Base-by-base conservation (phyloP, 1,140 invertebrate genomes). In the Sweltsa coloradensis region DNA sequence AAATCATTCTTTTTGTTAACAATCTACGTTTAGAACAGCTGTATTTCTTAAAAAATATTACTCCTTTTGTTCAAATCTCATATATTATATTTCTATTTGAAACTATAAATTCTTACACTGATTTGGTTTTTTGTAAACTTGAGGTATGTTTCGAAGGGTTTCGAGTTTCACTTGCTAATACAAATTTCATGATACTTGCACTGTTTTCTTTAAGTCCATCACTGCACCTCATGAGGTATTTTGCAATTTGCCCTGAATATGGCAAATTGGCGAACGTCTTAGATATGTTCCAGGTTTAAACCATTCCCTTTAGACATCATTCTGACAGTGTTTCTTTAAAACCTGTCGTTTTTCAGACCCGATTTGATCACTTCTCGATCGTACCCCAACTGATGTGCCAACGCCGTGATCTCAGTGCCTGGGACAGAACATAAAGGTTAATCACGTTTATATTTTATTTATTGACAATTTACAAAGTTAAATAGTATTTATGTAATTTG, bases 321-420 rank as follows among this genome's bases (percentile, higher is more conserved):
- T 55, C 85, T 72, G 34, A 88, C 89, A 7, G 91, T 94, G 66
- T 97, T n/a, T 97, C 65, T 97, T 97, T 29, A 96, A 69, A 0
- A 92, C 91, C 68, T 98, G 94, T 52, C 94, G 75, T 69, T 97
- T 97, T 98, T 68, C 94, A 98, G 68, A 98, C 94, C 94, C 97
- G 67, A 98, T 97, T 64, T 74, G 59, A 98, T 96, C 14, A 98
- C 94, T 75, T 97, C 94, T 46, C 93, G 73, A 60, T 97, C 93
- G 67, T 97, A 97, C 48, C 92, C 92, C 24, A 98, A 69, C 62
- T 95, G 87, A 59, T 95, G 88, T 21, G 93, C 90, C 44, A 98
- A 67, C 18, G 88, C 86, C 21, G 92, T 97, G 65, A 97, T 97
- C 73, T 97, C 93, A 46, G 89, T 91, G 54, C 92, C 93, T 92